A percentile compares a stretch with the other conserved stretches of the same genome.
These are phyloP conservation scores for Lithophane semibrunnea DNA, from an alignment of 2,888 invertebrate genomes.

Conservation along the genomic window DNA sequence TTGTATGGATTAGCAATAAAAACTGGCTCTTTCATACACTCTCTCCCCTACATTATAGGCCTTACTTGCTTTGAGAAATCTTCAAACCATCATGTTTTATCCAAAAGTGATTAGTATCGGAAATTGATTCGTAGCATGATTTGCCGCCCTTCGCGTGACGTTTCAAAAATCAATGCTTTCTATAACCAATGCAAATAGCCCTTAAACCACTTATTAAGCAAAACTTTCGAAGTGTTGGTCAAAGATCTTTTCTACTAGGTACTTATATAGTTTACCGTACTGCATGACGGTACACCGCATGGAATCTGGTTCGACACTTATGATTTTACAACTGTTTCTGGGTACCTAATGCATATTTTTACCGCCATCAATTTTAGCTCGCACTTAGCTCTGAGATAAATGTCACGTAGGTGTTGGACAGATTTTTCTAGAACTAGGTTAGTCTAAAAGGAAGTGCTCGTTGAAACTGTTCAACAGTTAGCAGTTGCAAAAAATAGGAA, in stretches of 20 bases:
- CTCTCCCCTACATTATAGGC: background rate
- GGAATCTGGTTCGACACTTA: slow-evolving; percentile 32
- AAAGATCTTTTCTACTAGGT: slow-evolving; percentile 1
- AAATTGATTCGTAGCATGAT: slow-evolving; percentile 3
- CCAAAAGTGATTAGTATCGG: background rate
- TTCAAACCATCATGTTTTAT: background rate
- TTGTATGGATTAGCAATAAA: background rate
- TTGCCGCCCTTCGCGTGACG: background rate
- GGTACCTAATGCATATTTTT: slow-evolving; percentile 19
- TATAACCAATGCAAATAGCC: no score
- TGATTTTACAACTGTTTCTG: slow-evolving; percentile 23
- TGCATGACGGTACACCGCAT: slow-evolving; percentile 19
- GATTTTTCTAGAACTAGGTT: slow-evolving; percentile 10
- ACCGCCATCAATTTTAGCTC: slow-evolving; percentile 25
- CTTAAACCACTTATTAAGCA: background rate
- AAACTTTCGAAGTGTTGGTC: slow-evolving; percentile 10
- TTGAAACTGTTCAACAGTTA: slow-evolving; percentile 1
- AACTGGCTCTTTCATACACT: background rate
- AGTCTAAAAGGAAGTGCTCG: slow-evolving; percentile 11
- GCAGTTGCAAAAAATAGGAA: background rate
- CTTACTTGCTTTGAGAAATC: background rate
- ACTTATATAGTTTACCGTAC: slow-evolving; percentile 7
- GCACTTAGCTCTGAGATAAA: slow-evolving; percentile 27
- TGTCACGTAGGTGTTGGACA: slow-evolving; percentile 1
- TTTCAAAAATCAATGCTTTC: slow-evolving; percentile 29